Percentiles rank a stretch among this genome's conserved stretches.
These are phyloP conservation scores for Micrasema longulum DNA, from an alignment of 1,140 invertebrate species.

Conservation along the genomic window DNA sequence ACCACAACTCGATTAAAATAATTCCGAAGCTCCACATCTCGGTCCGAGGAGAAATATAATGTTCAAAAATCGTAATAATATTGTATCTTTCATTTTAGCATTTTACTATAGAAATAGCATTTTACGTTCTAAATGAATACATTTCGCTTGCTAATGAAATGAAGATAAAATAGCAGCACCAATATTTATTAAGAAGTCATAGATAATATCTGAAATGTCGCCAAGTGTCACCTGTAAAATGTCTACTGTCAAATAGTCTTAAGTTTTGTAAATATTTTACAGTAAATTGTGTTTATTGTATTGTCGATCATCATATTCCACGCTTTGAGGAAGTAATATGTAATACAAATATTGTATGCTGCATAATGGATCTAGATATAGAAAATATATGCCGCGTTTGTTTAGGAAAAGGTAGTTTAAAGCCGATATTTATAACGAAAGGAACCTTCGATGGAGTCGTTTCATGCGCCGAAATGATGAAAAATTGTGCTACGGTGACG, in stretches of 20 bases:
- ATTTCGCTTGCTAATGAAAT: neutral
- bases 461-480: conserved; percentile 30
- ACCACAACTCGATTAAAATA: too few relatives aligned
- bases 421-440: conserved; percentile 28
- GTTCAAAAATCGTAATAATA: too few relatives aligned
- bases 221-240: neutral
- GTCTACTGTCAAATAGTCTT: neutral
- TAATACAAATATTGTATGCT: neutral
- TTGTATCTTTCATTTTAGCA: too few relatives aligned
- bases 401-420: conserved; percentile 24
- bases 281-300: conserved; percentile 11
- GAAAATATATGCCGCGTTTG: conserved; percentile 17
- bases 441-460: conserved; percentile 24
- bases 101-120: too few relatives aligned
- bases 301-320: too few relatives aligned
- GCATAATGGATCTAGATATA: conserved; percentile 17
- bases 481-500: conserved; percentile 25
- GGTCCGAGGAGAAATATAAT: too few relatives aligned
- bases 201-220: neutral
- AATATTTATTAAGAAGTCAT: too few relatives aligned
- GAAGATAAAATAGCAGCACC: too few relatives aligned
- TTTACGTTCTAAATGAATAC: conserved; percentile 4
- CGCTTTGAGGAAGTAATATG: too few relatives aligned
- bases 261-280: conserved; percentile 1
- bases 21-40: too few relatives aligned